Conservation (phyloP, 2,797 vertebrate genomes). For the Arrhamphus sclerolepis region DNA sequence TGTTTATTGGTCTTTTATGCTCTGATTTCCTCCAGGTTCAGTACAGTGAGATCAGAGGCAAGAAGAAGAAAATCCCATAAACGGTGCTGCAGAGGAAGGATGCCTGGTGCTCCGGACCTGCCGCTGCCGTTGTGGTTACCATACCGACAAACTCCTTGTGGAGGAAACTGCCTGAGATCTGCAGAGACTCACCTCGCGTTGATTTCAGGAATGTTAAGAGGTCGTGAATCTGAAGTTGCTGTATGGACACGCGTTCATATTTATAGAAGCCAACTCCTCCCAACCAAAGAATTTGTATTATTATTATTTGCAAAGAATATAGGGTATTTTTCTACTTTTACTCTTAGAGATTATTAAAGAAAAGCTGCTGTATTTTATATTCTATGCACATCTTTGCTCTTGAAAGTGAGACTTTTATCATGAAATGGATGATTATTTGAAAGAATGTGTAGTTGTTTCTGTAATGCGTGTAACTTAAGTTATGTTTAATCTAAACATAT, state of each 20-base stretch:
- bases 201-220: slow-evolving; percentile 2
- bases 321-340: slow-evolving; percentile 25
- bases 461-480: neutral
- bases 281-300: slow-evolving; percentile 32
- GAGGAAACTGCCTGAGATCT: slow-evolving; percentile 1
- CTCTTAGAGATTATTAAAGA: slow-evolving; percentile 18
- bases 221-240: slow-evolving; percentile 6
- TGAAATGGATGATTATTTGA: slow-evolving; percentile 8
- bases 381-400: neutral
- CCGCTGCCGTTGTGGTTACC: slow-evolving; percentile 22
- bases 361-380: slow-evolving; percentile 50
- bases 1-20: neutral
- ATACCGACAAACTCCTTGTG: slow-evolving; percentile 4
- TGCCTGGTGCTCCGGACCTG: neutral
- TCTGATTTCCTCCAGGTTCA: slow-evolving; percentile 85
- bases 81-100: neutral
- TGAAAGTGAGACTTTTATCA: neutral
- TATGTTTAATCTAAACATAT: neutral
- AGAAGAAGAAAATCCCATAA: slow-evolving; percentile 86
- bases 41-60: slow-evolving; percentile 83
- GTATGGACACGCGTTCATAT: neutral
- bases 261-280: slow-evolving; percentile 12
- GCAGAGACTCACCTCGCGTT: neutral
- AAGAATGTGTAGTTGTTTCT: neutral
- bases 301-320: slow-evolving; percentile 25